Base-by-base conservation (phyloP, 2,888 invertebrate genomes). In the Melipona bicolor region DNA sequence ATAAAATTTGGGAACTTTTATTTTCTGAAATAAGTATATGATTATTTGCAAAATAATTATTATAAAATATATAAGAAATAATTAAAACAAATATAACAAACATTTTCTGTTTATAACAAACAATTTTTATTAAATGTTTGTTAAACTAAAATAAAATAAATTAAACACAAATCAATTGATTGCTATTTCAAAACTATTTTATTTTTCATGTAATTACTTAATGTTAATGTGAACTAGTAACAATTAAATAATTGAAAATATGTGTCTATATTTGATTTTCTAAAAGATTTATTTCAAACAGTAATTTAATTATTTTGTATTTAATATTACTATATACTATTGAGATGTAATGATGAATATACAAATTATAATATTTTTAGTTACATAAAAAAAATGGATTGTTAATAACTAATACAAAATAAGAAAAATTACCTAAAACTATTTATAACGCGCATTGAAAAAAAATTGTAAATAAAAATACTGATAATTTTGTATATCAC, bases 211-310 rank as follows among this genome's bases (percentile, higher is more conserved):
- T 72, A 76, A 68, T 76, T 81, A 62, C 24, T 69, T 83, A 69
- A 73, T 69, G 36, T 83, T 73, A 74, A 61, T 78, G 71, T 75
- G 62, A 52, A 83, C 78, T 75, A 69, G 64, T 62, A 71, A 83
- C 68, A 78, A 78, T n/a, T 52, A 56, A 78, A 59, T 79, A 74
- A 80, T 73, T 70, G 77, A 83, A 84, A 79, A 81, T 65, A 82
- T 83, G 82, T 74, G 56, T 79, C 77, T 80, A 65, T 68, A 71
- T 83, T 71, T 71, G 43, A 56, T 76, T 62, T 43, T 49, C 21
- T 43, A 2, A 74, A 61, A 64, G 17, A 43, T 17, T 13, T 69
- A 21, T 27, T 21, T 15, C 11, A 59, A 68, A n/a, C 3, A 62
- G 61, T 68, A 49, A 59, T 68, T 24, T 61, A 69, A 62, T 27